Evolutionary conservation across 2,888 invertebrate genomes (phyloP), one percentile per base, ranked within the genome.

Genomic region (Heliconius cydno): DNA sequence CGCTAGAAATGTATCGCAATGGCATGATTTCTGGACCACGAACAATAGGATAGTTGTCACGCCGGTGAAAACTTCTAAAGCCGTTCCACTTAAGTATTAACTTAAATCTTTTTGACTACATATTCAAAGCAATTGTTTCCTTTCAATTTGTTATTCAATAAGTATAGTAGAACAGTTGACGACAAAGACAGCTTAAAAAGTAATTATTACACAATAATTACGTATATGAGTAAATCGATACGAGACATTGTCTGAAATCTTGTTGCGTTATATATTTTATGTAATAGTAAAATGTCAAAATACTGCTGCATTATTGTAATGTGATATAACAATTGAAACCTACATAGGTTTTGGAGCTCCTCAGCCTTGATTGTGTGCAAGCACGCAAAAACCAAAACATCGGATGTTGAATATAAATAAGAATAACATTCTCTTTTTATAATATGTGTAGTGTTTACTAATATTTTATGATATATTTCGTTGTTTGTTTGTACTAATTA

Each of bases 31-130:
- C 63, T 80, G 81, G 77, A 82, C 81, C 77, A 84, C 85, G 86
- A 86, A 92, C 92, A 92, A 93, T 91, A 85, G 87, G 78, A 79
- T 87, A 86, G 91, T 91, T 92, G 92, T 91, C 89, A 89, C 87
- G 88, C 91, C 87, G 88, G 84, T 87, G 87, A 89, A 90, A 90
- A 88, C 87, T 83, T 85, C 83, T 85, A 84, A 85, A 87, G 67
- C 87, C 86, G 85, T 86, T 60, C 79, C 86, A 86, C 86, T 84
- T 87, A 86, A 85, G 85, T 86, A 83, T 85, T 85, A 86, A 87
- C 89, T 87, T 84, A 85, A 70, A 88, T 89, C 84, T 86, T 85
- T 90, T 90, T 88, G 60, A 73, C 90, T 90, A 91, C 89, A 88
- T 76, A 86, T 84, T 82, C 79, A 77, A 78, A 83, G 84, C 84